These are phyloP conservation scores for Drymonia ruficornis DNA, from an alignment of 2,888 invertebrate genomes.

Conservation along the genomic window DNA sequence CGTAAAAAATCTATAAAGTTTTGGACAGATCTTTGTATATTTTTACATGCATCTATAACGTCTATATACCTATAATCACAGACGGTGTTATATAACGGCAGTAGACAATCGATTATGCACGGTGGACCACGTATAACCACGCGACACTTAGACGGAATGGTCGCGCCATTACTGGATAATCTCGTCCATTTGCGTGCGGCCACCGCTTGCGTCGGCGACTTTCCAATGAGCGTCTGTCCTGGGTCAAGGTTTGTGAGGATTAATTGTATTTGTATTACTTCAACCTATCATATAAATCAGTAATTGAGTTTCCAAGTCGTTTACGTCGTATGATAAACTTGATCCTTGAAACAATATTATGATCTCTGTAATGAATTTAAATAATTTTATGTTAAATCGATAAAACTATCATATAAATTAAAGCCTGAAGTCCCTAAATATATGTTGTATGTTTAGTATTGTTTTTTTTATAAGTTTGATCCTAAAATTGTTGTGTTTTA, in stretches of 20 bases:
- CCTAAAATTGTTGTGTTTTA: too few species aligned
- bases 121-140: slow-evolving; percentile 38
- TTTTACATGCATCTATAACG: slow-evolving; percentile 1
- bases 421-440: too few species aligned
- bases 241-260: slow-evolving; percentile 16
- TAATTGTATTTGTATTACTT: not conserved
- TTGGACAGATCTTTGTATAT: too few species aligned
- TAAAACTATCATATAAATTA: too few species aligned
- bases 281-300: not conserved
- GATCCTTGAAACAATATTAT: too few species aligned
- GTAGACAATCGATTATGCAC: slow-evolving; percentile 54
- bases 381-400: too few species aligned
- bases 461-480: too few species aligned
- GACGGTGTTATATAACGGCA: slow-evolving; percentile 29
- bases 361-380: too few species aligned
- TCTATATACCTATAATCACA: slow-evolving; percentile 30
- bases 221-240: slow-evolving; percentile 10
- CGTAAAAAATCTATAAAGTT: too few species aligned
- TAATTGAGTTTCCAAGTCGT: too few species aligned
- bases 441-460: too few species aligned
- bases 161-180: slow-evolving; percentile 70
- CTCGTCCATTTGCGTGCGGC: slow-evolving; percentile 63
- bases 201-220: slow-evolving; percentile 24
- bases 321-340: too few species aligned
- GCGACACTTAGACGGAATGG: slow-evolving; percentile 56